Evolutionary conservation across 2,797 vertebrate genomes (phyloP), one percentile per base, ranked within the genome.

Genomic region (Helostoma temminkii): DNA sequence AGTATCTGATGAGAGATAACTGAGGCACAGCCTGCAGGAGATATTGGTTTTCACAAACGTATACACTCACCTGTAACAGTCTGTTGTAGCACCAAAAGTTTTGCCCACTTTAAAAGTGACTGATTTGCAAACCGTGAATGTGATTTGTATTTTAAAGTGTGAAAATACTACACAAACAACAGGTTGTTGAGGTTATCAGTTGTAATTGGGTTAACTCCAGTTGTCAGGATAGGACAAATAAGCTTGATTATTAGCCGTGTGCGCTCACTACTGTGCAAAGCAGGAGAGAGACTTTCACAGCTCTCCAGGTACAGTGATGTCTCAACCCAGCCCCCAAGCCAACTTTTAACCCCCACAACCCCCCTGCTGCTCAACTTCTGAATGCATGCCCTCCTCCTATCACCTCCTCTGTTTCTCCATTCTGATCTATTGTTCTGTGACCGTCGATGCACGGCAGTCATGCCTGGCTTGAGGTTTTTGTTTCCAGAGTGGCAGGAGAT

Each of bases 1-100:
- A n/a, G n/a, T n/a, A 50, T 68, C 32, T 74, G 74, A 79, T 86
- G 62, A 65, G 69, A 47, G 78, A 83, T 66, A 78, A 66, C 22
- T 5, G 41, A 32, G 18, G 47, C n/a, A 60, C 25, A 57, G 49
- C 36, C 71, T 30, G 34, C 19, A 10, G 65, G 68, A 68, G 16
- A 54, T 56, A 43, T 16, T 21, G 37, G 39, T 52, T 76, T 73
- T 52, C 36, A 15, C 14, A 37, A 37, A 37, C 36, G 3, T 37
- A 37, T 15, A 15, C 11, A 37, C 36, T 37, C 36, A 37, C 36
- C 36, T 37, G 36, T 15, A 28, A n/a, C 4, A n/a, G 6, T 19
- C 39, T 19, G 16, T 18, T 32, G 12, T 16, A 9, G 48, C 36
- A 34, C 36, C 15, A 11, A 9, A 6, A 32, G 7, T 10, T 49